A percentile compares a stretch with the other conserved stretches of the same genome.
These are phyloP conservation scores for Petrocephalus zakoni DNA, from an alignment of 2,113 vertebrate genomes.

Conservation along the genomic window DNA sequence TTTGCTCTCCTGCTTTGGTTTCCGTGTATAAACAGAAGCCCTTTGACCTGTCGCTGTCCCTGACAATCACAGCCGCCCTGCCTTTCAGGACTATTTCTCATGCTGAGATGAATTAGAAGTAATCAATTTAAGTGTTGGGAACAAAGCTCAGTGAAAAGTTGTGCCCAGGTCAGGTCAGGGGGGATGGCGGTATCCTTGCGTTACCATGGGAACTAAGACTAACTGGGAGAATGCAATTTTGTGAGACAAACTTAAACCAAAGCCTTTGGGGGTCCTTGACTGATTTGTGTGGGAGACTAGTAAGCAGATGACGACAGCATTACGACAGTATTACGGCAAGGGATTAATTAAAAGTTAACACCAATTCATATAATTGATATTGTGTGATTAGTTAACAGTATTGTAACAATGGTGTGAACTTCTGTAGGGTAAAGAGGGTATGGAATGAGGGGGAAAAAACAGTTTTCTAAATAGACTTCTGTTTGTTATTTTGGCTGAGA, in stretches of 20 bases:
- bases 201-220: slow-evolving; percentile 37
- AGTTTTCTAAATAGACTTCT: background rate
- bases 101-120: slow-evolving; percentile 56
- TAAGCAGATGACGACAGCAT: slow-evolving; percentile 23
- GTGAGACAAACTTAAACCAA: slow-evolving; percentile 47
- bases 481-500: background rate
- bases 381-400: background rate
- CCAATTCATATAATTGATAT: background rate
- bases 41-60: slow-evolving; percentile 29
- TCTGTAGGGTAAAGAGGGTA: background rate
- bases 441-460: no score
- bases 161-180: slow-evolving; percentile 48
- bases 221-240: slow-evolving; percentile 53
- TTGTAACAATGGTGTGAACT: background rate
- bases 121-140: slow-evolving; percentile 60
- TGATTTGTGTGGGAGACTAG: slow-evolving; percentile 51
- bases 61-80: slow-evolving; percentile 35
- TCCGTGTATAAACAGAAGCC: background rate
- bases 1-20: background rate
- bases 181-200: slow-evolving; percentile 42
- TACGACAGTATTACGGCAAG: background rate
- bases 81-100: slow-evolving; percentile 50
- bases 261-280: slow-evolving; percentile 45
- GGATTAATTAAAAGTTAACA: slow-evolving; percentile 4
- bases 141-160: slow-evolving; percentile 52